Base-by-base conservation (phyloP, 1,140 invertebrate species). In the Ceratosolen fusciceps region DNA sequence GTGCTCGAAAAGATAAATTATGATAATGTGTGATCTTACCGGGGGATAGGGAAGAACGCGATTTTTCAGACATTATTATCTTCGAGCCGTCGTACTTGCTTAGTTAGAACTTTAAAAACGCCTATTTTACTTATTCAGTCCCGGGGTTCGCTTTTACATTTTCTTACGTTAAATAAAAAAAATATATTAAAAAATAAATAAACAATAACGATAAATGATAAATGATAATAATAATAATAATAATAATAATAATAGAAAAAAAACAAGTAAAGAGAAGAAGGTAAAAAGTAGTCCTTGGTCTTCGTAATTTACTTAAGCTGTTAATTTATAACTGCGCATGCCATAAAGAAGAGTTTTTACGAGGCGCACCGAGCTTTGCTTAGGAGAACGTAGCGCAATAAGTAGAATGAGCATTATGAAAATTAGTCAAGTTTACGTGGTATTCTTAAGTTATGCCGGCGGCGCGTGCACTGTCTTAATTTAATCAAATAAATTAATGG, bases 231-330 rank as follows among this genome's bases (percentile, higher is more conserved):
- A n/a, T n/a, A n/a, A n/a, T n/a, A n/a, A n/a, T n/a, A n/a, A n/a
- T n/a, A n/a, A n/a, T n/a, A n/a, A n/a, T n/a, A n/a, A n/a, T n/a
- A n/a, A n/a, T n/a, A n/a, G n/a, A n/a, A n/a, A n/a, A n/a, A n/a
- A n/a, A n/a, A n/a, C n/a, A n/a, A n/a, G n/a, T n/a, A 31, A 43
- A 43, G 12, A 43, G 12, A 43, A 43, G 12, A 43, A 43, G 12
- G 12, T n/a, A 65, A 65, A 65, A 65, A n/a, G 19, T 19, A 65
- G 60, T 65, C 60, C 60, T 37, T 34, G 31, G 14, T 37, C 60
- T 65, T 37, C 1, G 60, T 37, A 65, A 37, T 65, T 65, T 65
- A 65, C 60, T 65, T 37, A n/a, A 65, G 60, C 60, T 65, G 60
- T 37, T 37, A 37, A 65, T 65, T 65, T 65, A 37, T 65, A 37